Evolutionary conservation across 2,797 vertebrate genomes (phyloP).

Genomic region (Megalops cyprinoides): DNA sequence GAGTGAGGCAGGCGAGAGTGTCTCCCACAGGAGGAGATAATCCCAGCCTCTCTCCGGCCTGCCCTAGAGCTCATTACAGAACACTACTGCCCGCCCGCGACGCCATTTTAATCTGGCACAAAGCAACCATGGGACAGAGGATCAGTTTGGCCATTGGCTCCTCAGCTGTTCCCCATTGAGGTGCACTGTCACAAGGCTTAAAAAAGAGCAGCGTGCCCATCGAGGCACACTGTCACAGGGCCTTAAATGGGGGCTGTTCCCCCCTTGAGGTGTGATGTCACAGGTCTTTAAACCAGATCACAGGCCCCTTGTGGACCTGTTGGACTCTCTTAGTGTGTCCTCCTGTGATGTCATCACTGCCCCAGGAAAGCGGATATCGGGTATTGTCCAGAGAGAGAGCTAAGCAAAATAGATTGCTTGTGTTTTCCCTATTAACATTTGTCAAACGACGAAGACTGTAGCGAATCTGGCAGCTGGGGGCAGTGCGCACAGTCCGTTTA

Average conservation of each 20-base stretch:
- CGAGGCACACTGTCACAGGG: background rate
- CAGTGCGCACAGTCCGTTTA: background rate
- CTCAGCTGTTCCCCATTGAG: background rate
- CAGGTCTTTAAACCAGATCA: background rate
- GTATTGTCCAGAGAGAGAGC: background rate
- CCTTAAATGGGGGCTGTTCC: no score
- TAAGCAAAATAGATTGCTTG: conserved; percentile 5
- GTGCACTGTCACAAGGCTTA: background rate
- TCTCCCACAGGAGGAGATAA: background rate
- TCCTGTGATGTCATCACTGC: background rate
- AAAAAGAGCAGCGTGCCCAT: no score
- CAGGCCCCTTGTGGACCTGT: background rate
- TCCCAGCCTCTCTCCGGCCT: conserved; percentile 7
- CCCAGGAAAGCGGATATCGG: background rate
- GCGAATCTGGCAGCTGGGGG: conserved; percentile 2
- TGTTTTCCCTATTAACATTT: background rate
- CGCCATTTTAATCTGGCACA: conserved; percentile 4
- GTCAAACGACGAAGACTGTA: background rate
- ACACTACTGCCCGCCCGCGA: background rate
- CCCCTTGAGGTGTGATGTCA: background rate
- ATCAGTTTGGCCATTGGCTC: background rate
- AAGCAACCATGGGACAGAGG: background rate
- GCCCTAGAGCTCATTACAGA: background rate
- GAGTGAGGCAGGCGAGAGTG: background rate
- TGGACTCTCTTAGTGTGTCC: background rate